Base-by-base conservation (phyloP, 2,113 vertebrate genomes). In the Rhynchomys soricoides region DNA sequence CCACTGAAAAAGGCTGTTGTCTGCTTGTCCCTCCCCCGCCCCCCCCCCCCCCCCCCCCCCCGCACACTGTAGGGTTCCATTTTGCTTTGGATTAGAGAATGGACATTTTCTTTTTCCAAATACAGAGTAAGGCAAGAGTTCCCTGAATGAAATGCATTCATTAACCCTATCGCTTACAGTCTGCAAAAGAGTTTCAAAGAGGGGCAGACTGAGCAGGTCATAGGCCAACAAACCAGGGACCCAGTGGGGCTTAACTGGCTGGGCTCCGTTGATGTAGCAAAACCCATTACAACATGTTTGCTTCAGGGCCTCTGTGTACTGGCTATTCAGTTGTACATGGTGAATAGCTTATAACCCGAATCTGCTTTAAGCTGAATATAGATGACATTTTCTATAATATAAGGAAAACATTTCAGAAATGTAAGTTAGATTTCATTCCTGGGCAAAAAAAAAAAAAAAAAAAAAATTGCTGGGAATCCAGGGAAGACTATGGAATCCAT, bases 101-200 rank as follows among this genome's bases (percentile, higher is more conserved):
- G 87, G 87, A n/a, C 90, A 92, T 96, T 97, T 98, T 96, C 85
- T 85, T 96, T 91, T 94, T 88, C 93, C 9, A 85, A 45, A 40
- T 79, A 79, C 19, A 77, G 92, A 95, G 86, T 57, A 93, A 97
- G 57, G 64, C 70, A 82, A 66, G 89, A 93, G 81, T 91, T 89
- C 40, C 87, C 50, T 59, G 57, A 94, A 97, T 93, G 86, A 95
- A 93, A 94, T 48, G 40, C 52, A 64, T 52, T 87, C n/a, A 73
- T 95, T 97, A 96, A 71, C 83, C 68, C 55, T 91, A n/a, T 73
- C 64, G 89, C 90, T 96, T 89, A 59, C 59, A 75, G 94, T 93
- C 87, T 94, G 50, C 70, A 90, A 94, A 75, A 93, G 87, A 77
- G 68, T 93, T 87, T 59, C 40, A 77, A 79, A 78, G 83, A 89